Evolutionary conservation across 2,113 vertebrate genomes (phyloP).

Genomic region (Sprattus sprattus): DNA sequence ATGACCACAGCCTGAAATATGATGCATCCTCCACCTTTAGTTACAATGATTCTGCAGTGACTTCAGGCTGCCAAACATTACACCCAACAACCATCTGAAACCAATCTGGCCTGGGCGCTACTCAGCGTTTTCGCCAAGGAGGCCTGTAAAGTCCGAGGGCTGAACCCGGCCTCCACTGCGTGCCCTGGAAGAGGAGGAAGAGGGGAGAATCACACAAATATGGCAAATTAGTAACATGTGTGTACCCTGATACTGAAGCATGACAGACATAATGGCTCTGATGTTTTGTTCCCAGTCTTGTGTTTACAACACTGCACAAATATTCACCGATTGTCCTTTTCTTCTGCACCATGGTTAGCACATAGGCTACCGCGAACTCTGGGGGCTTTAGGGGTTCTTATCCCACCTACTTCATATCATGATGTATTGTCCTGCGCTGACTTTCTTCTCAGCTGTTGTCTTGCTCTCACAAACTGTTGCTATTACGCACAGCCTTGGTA

Average conservation of each 20-base stretch:
- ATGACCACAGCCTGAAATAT: not conserved
- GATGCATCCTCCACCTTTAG: not conserved
- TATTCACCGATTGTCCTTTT: not conserved
- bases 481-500: not conserved
- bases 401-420: not conserved
- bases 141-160: conserved; percentile 66
- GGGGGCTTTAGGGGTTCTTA: not conserved
- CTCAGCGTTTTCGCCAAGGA: conserved; percentile 29
- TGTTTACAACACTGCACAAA: not conserved
- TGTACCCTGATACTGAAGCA: not conserved
- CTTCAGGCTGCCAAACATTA: conserved; percentile 1
- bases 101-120: conserved; percentile 26
- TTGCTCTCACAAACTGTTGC: not conserved
- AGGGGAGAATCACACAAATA: not conserved
- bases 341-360: not conserved
- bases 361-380: not conserved
- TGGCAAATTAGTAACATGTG: conserved; percentile 10
- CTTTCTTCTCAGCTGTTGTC: not conserved
- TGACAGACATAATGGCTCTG: not conserved
- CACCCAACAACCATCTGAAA: conserved; percentile 9
- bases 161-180: conserved; percentile 70
- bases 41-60: not conserved
- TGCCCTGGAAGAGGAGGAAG: conserved; percentile 61
- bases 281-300: not conserved
- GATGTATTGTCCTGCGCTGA: not conserved